These are phyloP conservation scores for Zaprionus obscuricornis DNA, from an alignment of 2,888 invertebrate species.

Conservation along the genomic window DNA sequence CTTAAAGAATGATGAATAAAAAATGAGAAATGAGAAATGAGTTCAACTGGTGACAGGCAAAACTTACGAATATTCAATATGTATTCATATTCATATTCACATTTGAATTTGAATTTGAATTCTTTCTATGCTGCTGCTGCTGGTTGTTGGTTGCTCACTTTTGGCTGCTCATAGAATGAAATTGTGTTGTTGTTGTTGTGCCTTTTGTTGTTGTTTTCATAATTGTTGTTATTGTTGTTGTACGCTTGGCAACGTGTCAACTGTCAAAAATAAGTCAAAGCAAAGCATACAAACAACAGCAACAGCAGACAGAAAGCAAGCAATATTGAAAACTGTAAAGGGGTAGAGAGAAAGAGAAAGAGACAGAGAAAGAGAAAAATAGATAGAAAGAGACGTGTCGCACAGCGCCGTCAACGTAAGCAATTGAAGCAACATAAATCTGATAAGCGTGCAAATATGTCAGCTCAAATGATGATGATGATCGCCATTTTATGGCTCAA, in stretches of 20 bases:
- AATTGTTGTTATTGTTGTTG: conserved; percentile 11
- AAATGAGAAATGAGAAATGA: no score
- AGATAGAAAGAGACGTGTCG: conserved; percentile 40
- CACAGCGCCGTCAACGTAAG: conserved; percentile 46
- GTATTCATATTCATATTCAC: conserved; percentile 8
- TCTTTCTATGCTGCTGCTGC: no score
- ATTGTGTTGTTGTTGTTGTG: no score
- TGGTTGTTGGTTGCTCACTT: no score
- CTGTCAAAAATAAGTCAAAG: conserved; percentile 76
- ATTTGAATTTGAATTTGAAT: neutral
- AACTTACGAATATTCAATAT: neutral
- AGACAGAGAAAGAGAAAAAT: neutral
- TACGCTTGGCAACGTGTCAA: conserved; percentile 71
- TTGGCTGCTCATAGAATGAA: no score
- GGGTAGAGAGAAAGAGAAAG: no score
- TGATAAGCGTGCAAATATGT: conserved; percentile 74
- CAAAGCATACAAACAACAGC: conserved; percentile 36
- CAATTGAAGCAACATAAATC: conserved; percentile 72
- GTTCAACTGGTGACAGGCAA: no score
- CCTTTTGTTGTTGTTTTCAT: neutral
- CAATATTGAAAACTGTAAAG: no score
- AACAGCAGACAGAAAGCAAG: neutral
- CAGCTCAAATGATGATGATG: conserved; percentile 50
- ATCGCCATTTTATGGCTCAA: conserved; percentile 43
- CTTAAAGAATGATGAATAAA: no score